Conservation (phyloP, 1,140 invertebrate genomes). For the Drosophila bocki region DNA sequence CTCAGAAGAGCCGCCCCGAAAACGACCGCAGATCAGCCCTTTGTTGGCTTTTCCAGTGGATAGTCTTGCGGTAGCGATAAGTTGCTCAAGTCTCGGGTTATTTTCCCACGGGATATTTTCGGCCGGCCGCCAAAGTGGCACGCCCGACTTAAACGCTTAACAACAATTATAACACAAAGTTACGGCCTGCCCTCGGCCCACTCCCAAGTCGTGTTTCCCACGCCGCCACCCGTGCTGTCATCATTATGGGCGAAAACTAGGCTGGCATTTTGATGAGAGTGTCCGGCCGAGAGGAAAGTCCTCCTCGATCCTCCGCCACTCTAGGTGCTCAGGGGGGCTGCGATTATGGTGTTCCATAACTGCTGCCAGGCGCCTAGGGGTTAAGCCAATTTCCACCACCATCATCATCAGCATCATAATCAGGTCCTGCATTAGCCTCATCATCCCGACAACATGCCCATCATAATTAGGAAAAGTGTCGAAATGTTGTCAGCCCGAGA, state of each 20-base stretch:
- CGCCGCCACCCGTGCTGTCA: slow-evolving; percentile 20
- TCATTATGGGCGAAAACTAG: slow-evolving; percentile 65
- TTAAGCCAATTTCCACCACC: slow-evolving; percentile 68
- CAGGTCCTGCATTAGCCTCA: slow-evolving; percentile 42
- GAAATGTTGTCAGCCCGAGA: slow-evolving; percentile 68
- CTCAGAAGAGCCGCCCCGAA: slow-evolving; percentile 4
- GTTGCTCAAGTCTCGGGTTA: slow-evolving; percentile 43
- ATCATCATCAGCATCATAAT: slow-evolving; percentile 49
- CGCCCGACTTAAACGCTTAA: slow-evolving; percentile 81
- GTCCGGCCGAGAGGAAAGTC: slow-evolving; percentile 45
- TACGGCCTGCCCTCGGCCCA: slow-evolving; percentile 34
- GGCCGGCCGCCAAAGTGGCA: slow-evolving; percentile 67
- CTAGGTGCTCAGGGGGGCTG: slow-evolving; percentile 29
- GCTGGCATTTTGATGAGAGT: slow-evolving; percentile 71
- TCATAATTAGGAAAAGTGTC: slow-evolving; percentile 81
- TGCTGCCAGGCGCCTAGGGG: slow-evolving; percentile 36
- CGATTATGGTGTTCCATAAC: slow-evolving; percentile 61
- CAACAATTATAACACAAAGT: slow-evolving; percentile 82
- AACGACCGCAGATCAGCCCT: slow-evolving; percentile 33
- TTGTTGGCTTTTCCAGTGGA: slow-evolving; percentile 64
- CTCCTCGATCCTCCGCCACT: slow-evolving; percentile 4
- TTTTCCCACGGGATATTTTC: slow-evolving; percentile 64
- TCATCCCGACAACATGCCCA: slow-evolving; percentile 70
- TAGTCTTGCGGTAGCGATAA: slow-evolving; percentile 58
- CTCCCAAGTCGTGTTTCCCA: neutral